Percentiles rank a stretch among this genome's conserved stretches.
phyloP scores from a whole-genome alignment of 2,797 vertebrate species.

The Clarias pachynema region DNA sequence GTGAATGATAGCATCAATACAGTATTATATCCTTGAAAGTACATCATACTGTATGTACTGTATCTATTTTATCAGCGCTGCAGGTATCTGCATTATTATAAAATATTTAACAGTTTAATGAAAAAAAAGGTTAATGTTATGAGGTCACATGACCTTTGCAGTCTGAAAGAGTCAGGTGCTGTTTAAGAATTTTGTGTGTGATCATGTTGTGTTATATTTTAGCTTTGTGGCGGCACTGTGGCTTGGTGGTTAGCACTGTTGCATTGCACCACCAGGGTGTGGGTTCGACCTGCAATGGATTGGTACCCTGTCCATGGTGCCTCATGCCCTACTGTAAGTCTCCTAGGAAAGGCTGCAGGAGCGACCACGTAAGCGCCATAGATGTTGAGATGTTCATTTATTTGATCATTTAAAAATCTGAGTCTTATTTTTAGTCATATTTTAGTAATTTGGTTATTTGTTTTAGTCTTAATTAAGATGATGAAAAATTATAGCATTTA shows the following conservation, averaged over 20 bases:
- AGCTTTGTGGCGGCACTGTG: not conserved
- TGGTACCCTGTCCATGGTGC: too few relatives aligned
- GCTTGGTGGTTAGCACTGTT: too few relatives aligned
- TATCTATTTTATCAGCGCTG: not conserved
- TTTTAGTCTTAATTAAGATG: not conserved
- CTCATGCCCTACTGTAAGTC: too few relatives aligned
- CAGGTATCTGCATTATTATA: not conserved
- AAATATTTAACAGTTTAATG: not conserved
- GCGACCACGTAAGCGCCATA: too few relatives aligned
- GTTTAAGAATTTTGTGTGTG: not conserved
- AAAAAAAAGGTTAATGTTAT: not conserved
- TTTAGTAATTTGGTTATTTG: not conserved
- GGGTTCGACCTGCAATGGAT: too few relatives aligned
- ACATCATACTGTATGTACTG: too few relatives aligned
- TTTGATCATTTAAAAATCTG: not conserved
- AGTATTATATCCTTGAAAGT: not conserved
- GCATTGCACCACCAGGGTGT: too few relatives aligned
- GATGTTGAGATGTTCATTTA: not conserved
- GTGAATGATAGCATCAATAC: not conserved
- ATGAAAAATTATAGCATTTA: not conserved
- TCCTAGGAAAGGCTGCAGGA: too few relatives aligned
- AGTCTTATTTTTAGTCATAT: not conserved
- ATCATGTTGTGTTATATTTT: not conserved
- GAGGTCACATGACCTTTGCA: not conserved
- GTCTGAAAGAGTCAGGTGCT: not conserved